These are phyloP conservation scores for Magallana ariakensis DNA, from an alignment of 1,140 invertebrate species.

Conservation along the genomic window DNA sequence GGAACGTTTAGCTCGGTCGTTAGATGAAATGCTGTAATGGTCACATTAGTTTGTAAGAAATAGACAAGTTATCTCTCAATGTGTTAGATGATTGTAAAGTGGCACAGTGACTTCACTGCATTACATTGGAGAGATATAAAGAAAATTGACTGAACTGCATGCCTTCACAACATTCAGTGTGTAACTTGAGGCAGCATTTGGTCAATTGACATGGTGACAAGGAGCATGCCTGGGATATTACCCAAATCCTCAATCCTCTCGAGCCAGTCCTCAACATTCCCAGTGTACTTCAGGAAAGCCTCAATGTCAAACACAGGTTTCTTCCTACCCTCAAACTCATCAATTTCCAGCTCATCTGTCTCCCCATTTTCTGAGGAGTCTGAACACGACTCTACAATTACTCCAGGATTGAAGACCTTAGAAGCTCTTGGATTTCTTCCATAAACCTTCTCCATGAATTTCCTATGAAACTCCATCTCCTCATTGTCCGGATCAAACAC, in stretches of 20 bases:
- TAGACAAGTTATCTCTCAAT: no score
- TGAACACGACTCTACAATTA: not conserved
- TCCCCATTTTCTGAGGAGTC: not conserved
- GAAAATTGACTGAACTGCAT: no score
- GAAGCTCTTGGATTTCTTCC: not conserved
- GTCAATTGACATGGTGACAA: not conserved
- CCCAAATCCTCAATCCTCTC: slow-evolving; percentile 15
- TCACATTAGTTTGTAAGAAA: no score
- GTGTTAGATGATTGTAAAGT: no score
- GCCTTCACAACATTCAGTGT: no score
- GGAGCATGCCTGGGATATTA: slow-evolving; percentile 25
- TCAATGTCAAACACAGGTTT: slow-evolving; percentile 16
- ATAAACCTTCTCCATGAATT: slow-evolving; percentile 24
- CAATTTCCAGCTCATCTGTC: not conserved
- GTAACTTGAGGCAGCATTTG: no score
- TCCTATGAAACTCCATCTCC: slow-evolving; percentile 7
- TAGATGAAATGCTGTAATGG: no score
- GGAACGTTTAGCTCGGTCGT: no score
- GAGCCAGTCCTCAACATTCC: slow-evolving; percentile 10
- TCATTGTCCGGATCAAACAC: slow-evolving; percentile 29
- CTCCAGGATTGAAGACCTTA: slow-evolving; percentile 18
- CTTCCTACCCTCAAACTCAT: not conserved
- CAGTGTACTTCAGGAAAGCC: slow-evolving; percentile 23
- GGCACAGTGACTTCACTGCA: no score
- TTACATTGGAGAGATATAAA: no score